Base-by-base conservation (phyloP, 1,140 invertebrate species). In the Drosophila arawakana region DNA sequence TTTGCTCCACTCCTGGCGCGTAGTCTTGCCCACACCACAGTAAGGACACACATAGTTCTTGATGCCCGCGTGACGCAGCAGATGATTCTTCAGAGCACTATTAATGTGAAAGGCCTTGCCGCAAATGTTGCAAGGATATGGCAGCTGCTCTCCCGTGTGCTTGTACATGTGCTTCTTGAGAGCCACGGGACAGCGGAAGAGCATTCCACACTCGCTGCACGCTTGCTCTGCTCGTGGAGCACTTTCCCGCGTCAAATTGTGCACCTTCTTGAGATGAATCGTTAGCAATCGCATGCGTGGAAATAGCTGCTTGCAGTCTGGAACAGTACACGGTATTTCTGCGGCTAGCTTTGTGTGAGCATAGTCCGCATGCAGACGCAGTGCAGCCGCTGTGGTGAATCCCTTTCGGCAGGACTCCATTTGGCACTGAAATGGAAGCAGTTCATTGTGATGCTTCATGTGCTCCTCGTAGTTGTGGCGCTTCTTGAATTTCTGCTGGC, bases 81-180 rank as follows among this genome's bases (percentile, higher is more conserved):
- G 62, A 73, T 92, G 91, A 50, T 91, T 88, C 49, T 92, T 92
- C 0, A 92, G 60, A 0, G 84, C 84, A 37, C 84, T 89, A 7
- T 92, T 92, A 0, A 90, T 84, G 15, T 86, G 80, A 34, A 92
- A 92, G 34, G 79, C 81, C 63, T 92, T 91, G 50, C 93, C 93
- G 73, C 94, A 94, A 1, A 94, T 94, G 58, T 94, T 94, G 69
- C 94, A 94, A 0, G 93, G 93, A 63, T 94, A 94, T 1, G 94
- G 94, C 46, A 94, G 92, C 81, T 94, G 93, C 10, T 94, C 93
- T 2, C 94, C 94, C 46, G 82, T 89, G 43, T 94, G 94, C 8
- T 93, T 94, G 44, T 93, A 94, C 66, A 93, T 94, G 70, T 94
- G 94, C 50, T 94, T 92, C 58, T 92, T 92, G 0, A 92, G 57